Percentiles rank a stretch among this genome's conserved stretches.
phyloP scores from a whole-genome alignment of 2,888 invertebrate species.

The Omphaloscelis lunosa region DNA sequence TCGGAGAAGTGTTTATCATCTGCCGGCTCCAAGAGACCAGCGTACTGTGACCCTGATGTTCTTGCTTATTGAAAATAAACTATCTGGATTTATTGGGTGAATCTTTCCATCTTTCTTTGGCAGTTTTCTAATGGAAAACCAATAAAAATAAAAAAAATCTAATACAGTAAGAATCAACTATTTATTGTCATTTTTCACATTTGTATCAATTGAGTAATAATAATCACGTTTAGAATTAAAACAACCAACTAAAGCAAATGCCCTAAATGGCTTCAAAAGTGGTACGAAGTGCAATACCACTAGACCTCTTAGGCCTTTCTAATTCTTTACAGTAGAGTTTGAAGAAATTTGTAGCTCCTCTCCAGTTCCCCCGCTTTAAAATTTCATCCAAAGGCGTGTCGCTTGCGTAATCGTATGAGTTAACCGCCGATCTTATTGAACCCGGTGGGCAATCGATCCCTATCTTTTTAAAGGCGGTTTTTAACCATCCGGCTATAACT shows the following conservation, averaged over 20 bases:
- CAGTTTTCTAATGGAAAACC: too few relatives aligned
- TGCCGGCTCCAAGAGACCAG: neutral
- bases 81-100: neutral
- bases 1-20: conserved; percentile 23
- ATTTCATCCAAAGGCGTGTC: conserved; percentile 35
- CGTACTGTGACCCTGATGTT: too few relatives aligned
- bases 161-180: conserved; percentile 11
- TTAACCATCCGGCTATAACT: too few relatives aligned
- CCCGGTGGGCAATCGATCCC: too few relatives aligned
- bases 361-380: conserved; percentile 34
- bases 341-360: conserved; percentile 30
- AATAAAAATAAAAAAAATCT: neutral
- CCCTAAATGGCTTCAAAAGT: conserved; percentile 34
- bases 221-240: neutral
- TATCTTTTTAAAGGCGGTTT: too few relatives aligned
- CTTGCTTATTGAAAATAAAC: neutral
- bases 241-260: neutral
- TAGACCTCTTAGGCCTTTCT: conserved; percentile 27
- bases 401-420: conserved; percentile 22
- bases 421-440: too few relatives aligned
- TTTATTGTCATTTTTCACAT: conserved; percentile 13
- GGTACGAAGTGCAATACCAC: conserved; percentile 10
- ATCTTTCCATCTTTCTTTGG: too few relatives aligned
- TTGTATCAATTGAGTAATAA: neutral
- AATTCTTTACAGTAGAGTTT: conserved; percentile 41